Evolutionary conservation across 2,113 vertebrate species (phyloP).

Genomic region (Anser brachyrhynchus): DNA sequence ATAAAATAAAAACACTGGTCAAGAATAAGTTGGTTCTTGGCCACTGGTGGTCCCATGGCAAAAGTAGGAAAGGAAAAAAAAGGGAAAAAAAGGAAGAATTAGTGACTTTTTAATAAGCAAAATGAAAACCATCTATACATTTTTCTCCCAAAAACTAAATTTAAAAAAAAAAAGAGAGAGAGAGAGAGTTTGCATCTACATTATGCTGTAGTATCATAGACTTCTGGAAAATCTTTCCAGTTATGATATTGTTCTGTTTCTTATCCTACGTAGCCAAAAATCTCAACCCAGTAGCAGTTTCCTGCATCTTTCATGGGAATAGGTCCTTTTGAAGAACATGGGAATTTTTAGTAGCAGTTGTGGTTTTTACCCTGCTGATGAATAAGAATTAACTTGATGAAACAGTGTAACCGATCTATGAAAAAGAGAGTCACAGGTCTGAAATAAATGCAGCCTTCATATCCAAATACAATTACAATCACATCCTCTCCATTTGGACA

Average conservation of each 20-base stretch:
- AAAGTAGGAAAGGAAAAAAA: background rate
- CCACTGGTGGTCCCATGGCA: background rate
- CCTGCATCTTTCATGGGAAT: background rate
- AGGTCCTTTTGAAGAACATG: background rate
- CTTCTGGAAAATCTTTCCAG: background rate
- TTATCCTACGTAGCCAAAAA: background rate
- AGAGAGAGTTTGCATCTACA: background rate
- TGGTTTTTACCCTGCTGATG: background rate
- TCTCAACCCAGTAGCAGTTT: background rate
- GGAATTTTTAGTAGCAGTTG: background rate
- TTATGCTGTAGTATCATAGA: rapidly evolving
- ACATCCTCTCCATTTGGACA: background rate
- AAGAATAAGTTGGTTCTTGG: background rate
- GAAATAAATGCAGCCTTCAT: background rate
- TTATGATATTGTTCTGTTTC: background rate
- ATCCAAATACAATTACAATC: background rate
- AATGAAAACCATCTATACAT: background rate
- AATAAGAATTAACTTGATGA: background rate
- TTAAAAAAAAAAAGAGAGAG: background rate
- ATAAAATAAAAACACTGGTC: background rate
- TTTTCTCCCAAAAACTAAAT: background rate
- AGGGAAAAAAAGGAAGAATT: background rate
- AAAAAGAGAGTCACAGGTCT: background rate
- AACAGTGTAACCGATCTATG: background rate
- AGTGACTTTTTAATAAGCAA: background rate